Base-by-base conservation (phyloP, 2,797 vertebrate genomes). In the Spinus pinus region DNA sequence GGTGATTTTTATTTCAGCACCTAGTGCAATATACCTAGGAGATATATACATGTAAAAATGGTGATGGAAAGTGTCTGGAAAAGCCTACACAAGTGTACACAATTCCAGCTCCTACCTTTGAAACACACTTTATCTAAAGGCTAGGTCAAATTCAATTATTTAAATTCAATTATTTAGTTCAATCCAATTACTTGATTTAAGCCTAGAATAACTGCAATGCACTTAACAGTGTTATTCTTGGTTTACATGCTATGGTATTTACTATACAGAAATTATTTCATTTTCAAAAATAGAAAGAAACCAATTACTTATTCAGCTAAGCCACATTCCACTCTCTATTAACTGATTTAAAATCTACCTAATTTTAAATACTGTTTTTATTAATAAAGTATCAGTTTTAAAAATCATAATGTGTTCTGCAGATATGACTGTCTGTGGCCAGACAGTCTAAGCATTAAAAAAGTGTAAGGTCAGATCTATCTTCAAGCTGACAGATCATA, bases 401-500 rank as follows among this genome's bases (percentile, higher is more conserved):
- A 80, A 96, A 97, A 95, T 87, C 60, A 61, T 95, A 97, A 95
- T 95, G 93, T 94, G 90, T 89, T 97, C 88, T 96, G 77, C 85
- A 97, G 85, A 94, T 94, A 95, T 31, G 86, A 95, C 79, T 95
- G 97, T 95, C 97, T 96, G 87, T 91, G 95, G 97, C 93, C 96
- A 97, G 89, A 96, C 9, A 97, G 81, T 79, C 72, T 84, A 92
- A 95, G 90, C 85, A 91, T 91, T 93, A 94, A 97, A 96, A 88
- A 95, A 96, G 66, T 73, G 81, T 97, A 97, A 98, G 97, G 98
- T 98, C 98, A 98, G 94, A 97, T 92, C 95, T 96, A 95, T 96
- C 97, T 97, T 96, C 94, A 97, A 94, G 91, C 95, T 98, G 98
- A 98, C 97, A 98, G 96, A 98, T 97, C 96, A 96, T 96, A 97